A percentile compares a stretch with the other conserved stretches of the same genome.
These are phyloP conservation scores for Nasonia giraulti DNA, from an alignment of 1,140 invertebrate genomes.

Conservation along the genomic window DNA sequence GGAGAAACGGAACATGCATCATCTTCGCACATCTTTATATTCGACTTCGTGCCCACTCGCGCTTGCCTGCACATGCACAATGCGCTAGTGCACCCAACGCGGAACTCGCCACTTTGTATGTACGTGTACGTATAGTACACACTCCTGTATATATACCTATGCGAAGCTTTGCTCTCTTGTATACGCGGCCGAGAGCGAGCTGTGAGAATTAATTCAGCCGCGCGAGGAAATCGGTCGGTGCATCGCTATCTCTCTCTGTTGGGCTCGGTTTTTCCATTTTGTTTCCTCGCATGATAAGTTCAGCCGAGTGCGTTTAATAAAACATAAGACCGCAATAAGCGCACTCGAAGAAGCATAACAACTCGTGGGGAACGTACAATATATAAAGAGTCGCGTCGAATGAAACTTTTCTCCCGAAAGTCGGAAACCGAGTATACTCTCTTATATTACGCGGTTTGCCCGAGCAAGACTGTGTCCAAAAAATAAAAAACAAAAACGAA, in stretches of 20 bases:
- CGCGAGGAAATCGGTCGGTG: background rate
- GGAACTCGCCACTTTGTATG: constrained; percentile 16
- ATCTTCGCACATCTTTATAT: constrained; percentile 62
- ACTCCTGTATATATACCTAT: background rate
- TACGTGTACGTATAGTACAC: background rate
- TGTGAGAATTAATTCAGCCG: constrained; percentile 21
- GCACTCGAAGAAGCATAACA: constrained; percentile 19
- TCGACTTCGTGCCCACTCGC: constrained; percentile 54
- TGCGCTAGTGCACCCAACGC: constrained; percentile 41
- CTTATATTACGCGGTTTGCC: constrained; percentile 11
- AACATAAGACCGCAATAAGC: constrained; percentile 29
- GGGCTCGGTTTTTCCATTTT: background rate
- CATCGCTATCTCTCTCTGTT: background rate
- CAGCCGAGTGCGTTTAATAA: constrained; percentile 9
- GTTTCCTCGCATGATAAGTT: background rate
- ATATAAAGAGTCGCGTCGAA: constrained; percentile 12
- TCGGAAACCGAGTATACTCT: constrained; percentile 15
- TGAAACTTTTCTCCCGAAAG: constrained; percentile 23
- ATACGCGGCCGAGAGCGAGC: background rate
- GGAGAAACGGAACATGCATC: constrained; percentile 62
- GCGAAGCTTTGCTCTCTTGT: background rate
- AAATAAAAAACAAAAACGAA: background rate
- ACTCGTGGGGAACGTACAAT: background rate
- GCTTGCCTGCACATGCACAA: constrained; percentile 61
- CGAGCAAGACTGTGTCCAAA: background rate